A percentile compares a stretch with the other conserved stretches of the same genome.
These are phyloP conservation scores for Oncopeltus fasciatus DNA, from an alignment of 1,140 invertebrate genomes.

Conservation along the genomic window DNA sequence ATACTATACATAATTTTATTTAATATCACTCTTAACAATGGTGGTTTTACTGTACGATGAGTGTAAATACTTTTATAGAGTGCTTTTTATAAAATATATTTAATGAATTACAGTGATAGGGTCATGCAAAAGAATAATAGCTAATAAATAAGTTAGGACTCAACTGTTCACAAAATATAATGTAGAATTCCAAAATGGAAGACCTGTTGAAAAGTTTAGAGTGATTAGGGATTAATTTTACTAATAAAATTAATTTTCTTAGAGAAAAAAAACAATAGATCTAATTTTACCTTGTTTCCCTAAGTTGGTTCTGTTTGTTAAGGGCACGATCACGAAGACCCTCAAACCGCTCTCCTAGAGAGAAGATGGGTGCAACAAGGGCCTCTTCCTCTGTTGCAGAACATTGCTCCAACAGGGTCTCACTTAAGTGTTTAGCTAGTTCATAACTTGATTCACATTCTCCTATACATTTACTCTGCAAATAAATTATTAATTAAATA, in stretches of 20 bases:
- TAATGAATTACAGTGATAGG: too few relatives aligned
- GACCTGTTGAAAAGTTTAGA: constrained; percentile 18
- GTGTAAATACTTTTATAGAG: too few relatives aligned
- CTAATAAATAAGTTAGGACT: too few relatives aligned
- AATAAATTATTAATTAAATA: too few relatives aligned
- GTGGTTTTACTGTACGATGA: too few relatives aligned
- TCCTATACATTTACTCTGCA: constrained; percentile 49
- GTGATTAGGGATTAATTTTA: neutral
- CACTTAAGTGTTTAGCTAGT: constrained; percentile 60
- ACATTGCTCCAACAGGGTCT: constrained; percentile 55
- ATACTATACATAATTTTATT: too few relatives aligned
- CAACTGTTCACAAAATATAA: constrained; percentile 25
- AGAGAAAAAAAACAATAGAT: neutral
- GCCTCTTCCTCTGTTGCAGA: constrained; percentile 46
- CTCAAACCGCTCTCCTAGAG: constrained; percentile 49
- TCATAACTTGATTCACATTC: constrained; percentile 59
- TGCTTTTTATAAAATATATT: too few relatives aligned
- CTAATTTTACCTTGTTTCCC: constrained; percentile 46
- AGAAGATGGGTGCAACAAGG: constrained; percentile 45
- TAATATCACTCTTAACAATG: too few relatives aligned
- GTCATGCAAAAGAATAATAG: too few relatives aligned
- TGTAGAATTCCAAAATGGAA: constrained; percentile 18
- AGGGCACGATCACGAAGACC: constrained; percentile 52
- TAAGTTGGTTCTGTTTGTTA: constrained; percentile 53
- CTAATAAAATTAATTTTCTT: neutral